These are phyloP conservation scores for Mya arenaria DNA, from an alignment of 1,140 invertebrate species.

Conservation along the genomic window DNA sequence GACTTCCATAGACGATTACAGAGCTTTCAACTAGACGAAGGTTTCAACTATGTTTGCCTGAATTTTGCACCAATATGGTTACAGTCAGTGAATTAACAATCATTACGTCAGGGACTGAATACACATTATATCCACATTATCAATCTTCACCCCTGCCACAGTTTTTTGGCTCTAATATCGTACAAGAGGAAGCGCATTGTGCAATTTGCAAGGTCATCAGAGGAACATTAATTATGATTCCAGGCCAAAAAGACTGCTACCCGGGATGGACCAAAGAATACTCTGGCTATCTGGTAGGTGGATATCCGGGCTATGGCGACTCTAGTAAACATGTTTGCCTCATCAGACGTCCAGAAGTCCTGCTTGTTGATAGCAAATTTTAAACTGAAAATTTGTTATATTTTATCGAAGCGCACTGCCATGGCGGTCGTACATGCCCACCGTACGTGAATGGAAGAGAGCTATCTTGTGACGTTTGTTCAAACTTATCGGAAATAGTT, in stretches of 20 bases:
- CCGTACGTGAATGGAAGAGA: slow-evolving; percentile 48
- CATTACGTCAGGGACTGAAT: slow-evolving; percentile 14
- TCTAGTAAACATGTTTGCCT: slow-evolving; percentile 29
- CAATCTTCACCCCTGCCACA: not conserved
- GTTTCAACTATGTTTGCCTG: slow-evolving; percentile 23
- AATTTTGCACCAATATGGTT: slow-evolving; percentile 1
- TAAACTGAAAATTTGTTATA: slow-evolving; percentile 56
- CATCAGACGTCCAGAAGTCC: slow-evolving; percentile 36
- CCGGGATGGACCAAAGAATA: slow-evolving; percentile 43
- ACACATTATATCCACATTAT: not conserved
- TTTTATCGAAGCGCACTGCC: slow-evolving; percentile 32
- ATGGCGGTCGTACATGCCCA: slow-evolving; percentile 56
- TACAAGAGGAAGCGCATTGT: slow-evolving; percentile 36
- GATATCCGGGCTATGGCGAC: not conserved
- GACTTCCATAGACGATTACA: not conserved
- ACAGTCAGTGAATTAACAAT: not conserved
- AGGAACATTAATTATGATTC: slow-evolving; percentile 18
- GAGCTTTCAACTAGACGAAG: not conserved
- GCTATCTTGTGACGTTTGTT: slow-evolving; percentile 60
- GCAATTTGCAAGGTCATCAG: too few species aligned
- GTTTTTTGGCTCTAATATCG: not conserved
- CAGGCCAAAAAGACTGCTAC: slow-evolving; percentile 29
- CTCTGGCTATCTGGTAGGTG: slow-evolving; percentile 38
- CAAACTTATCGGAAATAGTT: too few species aligned
- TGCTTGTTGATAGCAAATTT: not conserved